Evolutionary conservation across 64 coral and sea anemone genomes (phyloP).

Genomic region (Pachyseris speciosa): DNA sequence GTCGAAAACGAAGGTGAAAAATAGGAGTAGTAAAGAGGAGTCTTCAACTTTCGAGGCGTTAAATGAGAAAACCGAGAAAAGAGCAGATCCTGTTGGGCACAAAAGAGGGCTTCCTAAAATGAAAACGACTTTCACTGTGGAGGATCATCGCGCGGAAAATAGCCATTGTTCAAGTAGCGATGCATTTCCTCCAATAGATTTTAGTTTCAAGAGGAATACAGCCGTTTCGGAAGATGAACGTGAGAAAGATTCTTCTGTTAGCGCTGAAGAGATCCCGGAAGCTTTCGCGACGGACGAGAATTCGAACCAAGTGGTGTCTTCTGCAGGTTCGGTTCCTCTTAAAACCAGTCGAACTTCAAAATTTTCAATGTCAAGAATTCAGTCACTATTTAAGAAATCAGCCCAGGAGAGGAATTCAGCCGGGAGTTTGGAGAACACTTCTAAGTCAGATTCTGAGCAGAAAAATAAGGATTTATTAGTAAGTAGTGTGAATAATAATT

Average conservation of each 20-base stretch:
- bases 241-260: background rate
- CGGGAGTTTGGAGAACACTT: background rate
- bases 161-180: background rate
- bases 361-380: background rate
- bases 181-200: background rate
- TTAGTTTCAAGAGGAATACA: background rate
- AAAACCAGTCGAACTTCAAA: background rate
- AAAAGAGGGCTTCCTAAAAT: background rate
- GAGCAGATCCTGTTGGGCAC: background rate
- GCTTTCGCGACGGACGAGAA: background rate
- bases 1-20: background rate
- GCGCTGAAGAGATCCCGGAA: background rate
- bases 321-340: background rate
- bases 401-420: background rate
- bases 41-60: background rate
- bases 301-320: constrained; percentile 9
- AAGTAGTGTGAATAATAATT: background rate
- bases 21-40: background rate
- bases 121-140: background rate
- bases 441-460: background rate
- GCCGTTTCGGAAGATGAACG: background rate
- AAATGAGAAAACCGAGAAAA: background rate
- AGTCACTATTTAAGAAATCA: background rate
- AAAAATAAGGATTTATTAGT: background rate
- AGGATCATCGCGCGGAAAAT: background rate